Base-by-base conservation (phyloP, 2,113 vertebrate genomes). In the Hystrix brachyura region DNA sequence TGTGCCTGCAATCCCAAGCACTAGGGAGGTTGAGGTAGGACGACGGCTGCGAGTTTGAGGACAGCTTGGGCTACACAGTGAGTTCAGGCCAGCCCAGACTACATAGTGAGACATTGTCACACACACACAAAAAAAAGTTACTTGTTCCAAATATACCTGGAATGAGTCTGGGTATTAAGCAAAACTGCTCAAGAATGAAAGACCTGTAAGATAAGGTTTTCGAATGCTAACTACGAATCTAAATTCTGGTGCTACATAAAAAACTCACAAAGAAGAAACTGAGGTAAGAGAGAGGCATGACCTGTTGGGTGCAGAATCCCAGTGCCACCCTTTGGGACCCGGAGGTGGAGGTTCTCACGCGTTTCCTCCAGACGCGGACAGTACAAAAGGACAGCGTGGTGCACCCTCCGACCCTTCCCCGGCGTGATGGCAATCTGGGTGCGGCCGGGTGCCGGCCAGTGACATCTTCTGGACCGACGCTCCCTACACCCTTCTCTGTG, bases 161-260 rank as follows among this genome's bases (percentile, higher is more conserved):
- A 95, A 91, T 5, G n/a, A 60, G 85, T 85, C 18, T 91, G 62
- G 13, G 34, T 69, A 86, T 69, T 34, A 80, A 67, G 34, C 32
- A 79, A 69, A 79, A n/a, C 5, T 86, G 29, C 51, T 78, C 3
- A 79, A 67, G 32, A 69, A 60, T 69, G 53, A 62, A 89, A 84
- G 27, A 18, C 12, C 46, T 78, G 38, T 55, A 76, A 18, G 29
- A 89, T 19, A 43, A 55, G 15, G 60, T 82, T 94, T 88, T 90
- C 81, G 94, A 71, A 38, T 82, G 82, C 64, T 69, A 53, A 76
- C 19, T 48, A 87, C 21, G 60, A 91, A 23, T 32, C 51, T 87
- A 87, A 64, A 14, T 29, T 64, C 57, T 91, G 55, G 46, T 94
- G 79, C 23, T 64, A 90, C 34, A 87, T 17, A n/a, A 95, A 53